Base-by-base conservation (phyloP, 1,140 invertebrate genomes). In the Portunus trituberculatus region DNA sequence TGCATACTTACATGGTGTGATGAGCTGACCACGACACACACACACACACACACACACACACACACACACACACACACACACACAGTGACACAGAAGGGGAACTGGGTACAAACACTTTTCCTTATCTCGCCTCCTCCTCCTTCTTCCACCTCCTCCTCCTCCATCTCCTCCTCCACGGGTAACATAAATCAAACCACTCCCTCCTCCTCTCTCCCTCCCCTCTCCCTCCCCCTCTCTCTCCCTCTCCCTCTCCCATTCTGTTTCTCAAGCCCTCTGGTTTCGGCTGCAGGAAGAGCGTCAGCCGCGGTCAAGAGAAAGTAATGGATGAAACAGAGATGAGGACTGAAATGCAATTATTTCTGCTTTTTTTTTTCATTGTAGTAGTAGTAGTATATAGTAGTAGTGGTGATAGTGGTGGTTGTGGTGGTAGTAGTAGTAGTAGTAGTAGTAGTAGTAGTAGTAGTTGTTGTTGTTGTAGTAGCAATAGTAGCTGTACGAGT, bases 301-400 rank as follows among this genome's bases (percentile, higher is more conserved):
- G 67, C 67, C 67, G 25, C 67, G 67, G 67, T 76, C 67, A 76
- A 76, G 67, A 76, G 67, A 76, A 76, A 76, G 67, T 76, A 76
- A 76, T 76, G 67, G 16, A 76, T 76, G n/a, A 76, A 76, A n/a
- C 67, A 76, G 67, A 20, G 67, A 76, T 76, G 67, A 25, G 52
- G 67, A 76, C n/a, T 76, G 67, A 25, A n/a, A 76, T 25, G 67
- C n/a, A 76, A 76, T 0, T 8, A n/a, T 76, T n/a, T n/a, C 67
- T n/a, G 48, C 6, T 76, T n/a, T n/a, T n/a, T 7, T n/a, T n/a
- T n/a, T n/a, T 76, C 10, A 20, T 76, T 20, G 59, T 76, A 4
- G n/a, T n/a, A n/a, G n/a, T n/a, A n/a, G n/a, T n/a, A n/a, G n/a
- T n/a, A 39, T 39, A 6, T 39, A 39, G 39, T 39, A 39, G 39